A percentile compares a stretch with the other conserved stretches of the same genome.
These are phyloP conservation scores for Nyctereutes procyonoides DNA, from an alignment of 2,113 vertebrate species.

Conservation along the genomic window DNA sequence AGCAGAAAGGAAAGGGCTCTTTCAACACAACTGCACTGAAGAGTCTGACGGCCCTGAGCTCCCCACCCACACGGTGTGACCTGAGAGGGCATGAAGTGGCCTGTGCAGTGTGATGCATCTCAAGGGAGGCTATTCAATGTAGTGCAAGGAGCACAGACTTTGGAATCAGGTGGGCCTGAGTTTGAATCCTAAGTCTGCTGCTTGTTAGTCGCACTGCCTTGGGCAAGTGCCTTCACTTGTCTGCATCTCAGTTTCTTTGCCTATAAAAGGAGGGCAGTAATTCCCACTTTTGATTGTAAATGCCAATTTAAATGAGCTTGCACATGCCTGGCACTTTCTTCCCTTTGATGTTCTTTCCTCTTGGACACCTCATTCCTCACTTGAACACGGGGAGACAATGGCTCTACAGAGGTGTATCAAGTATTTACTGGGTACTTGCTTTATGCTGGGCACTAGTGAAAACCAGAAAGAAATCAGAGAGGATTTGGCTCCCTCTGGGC, in stretches of 20 bases:
- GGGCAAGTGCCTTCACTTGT: background rate
- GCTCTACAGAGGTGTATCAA: background rate
- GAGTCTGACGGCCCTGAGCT: background rate
- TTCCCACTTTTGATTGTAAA: background rate
- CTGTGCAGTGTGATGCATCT: no score
- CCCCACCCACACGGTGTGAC: accelerated
- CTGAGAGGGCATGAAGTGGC: background rate
- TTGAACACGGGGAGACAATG: background rate
- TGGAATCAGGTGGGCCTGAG: background rate
- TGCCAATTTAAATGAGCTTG: background rate
- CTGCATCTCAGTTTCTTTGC: background rate
- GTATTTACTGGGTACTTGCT: no score
- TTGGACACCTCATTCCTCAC: background rate
- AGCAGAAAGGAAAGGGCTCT: background rate
- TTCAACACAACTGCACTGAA: background rate
- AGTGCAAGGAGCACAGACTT: no score
- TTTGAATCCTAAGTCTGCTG: background rate
- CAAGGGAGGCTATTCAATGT: background rate
- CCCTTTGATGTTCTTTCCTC: background rate
- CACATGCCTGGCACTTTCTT: background rate
- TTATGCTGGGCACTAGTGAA: background rate
- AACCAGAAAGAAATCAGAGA: background rate
- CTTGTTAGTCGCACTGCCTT: background rate
- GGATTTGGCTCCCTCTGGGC: background rate
- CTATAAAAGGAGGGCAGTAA: background rate